Evolutionary conservation across 2,888 invertebrate genomes (phyloP).

Genomic region (Mylabris sibirica): DNA sequence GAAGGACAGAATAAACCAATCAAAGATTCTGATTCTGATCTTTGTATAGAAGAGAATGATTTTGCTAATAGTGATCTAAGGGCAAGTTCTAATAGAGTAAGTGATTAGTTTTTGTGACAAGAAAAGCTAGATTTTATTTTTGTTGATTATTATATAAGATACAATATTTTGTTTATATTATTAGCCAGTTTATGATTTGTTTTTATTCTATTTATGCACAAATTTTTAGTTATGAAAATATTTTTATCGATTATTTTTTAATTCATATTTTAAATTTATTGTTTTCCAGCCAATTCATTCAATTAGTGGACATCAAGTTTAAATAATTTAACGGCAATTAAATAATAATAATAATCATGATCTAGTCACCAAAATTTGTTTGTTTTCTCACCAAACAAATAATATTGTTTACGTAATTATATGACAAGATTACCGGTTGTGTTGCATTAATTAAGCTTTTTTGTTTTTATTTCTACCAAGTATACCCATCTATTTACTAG

Average conservation of each 20-base stretch:
- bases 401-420: constrained; percentile 4
- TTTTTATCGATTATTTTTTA: constrained; percentile 21
- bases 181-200: constrained; percentile 10
- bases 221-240: constrained; percentile 9
- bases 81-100: constrained; percentile 55
- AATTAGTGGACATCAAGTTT: constrained; percentile 50
- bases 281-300: constrained; percentile 48
- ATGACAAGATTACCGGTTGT: constrained; percentile 3
- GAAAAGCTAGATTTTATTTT: constrained; percentile 14
- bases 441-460: background rate
- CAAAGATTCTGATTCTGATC: constrained; percentile 86
- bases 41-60: constrained; percentile 80
- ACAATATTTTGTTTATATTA: constrained; percentile 20
- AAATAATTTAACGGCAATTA: constrained; percentile 25
- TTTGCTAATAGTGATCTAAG: constrained; percentile 54
- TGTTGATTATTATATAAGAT: constrained; percentile 15
- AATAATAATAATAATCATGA: constrained; percentile 24
- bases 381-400: background rate
- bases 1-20: constrained; percentile 71
- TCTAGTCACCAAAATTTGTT: constrained; percentile 14
- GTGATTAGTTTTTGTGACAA: constrained; percentile 33
- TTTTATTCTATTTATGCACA: constrained; percentile 15
- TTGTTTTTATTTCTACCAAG: background rate
- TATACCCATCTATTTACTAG: background rate
- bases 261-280: constrained; percentile 31